Evolutionary conservation across 2,888 invertebrate genomes (phyloP), one percentile per base, ranked within the genome.

Genomic region (Leptogaster cylindrica): DNA sequence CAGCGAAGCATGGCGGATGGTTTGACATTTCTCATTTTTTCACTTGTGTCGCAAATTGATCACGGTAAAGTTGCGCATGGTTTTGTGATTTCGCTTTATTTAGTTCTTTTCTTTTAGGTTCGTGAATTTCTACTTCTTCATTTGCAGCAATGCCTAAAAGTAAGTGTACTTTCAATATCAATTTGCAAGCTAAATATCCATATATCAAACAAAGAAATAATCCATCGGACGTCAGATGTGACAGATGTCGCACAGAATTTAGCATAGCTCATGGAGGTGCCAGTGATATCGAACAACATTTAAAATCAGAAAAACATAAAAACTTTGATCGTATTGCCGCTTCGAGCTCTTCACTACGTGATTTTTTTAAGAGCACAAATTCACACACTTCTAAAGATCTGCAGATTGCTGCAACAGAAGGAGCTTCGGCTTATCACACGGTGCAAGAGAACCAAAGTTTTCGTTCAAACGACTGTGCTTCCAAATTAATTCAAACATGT

Each of bases 231-330:
- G 66, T 70, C 68, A 69, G 65, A 51, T 67, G 72, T 67, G 41
- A 68, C 48, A 65, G 71, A 66, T 72, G 68, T 52, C 68, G 63
- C 28, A 48, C 67, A 20, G 67, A 67, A 44, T 67, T 68, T 50
- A 70, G 55, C 58, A 44, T 67, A 63, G 52, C 41, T 27, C 70
- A 71, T 67, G 70, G 70, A 68, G 71, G 70, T 46, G 65, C 68
- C 28, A 66, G 68, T 14, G 70, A 71, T 66, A 72, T 72, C 67
- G 71, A 72, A 64, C 33, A 70, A 36, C 72, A 73, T 68, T 70
- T 73, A 67, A 70, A 65, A 63, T 70, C 72, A 33, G 68, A 68
- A 66, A 71, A 72, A 70, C 70, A 73, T 39, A 70, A 65, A 46
- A 39, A 51, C 68, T 55, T 69, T 14, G 64, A 68, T 48, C 66